Conservation (phyloP, 2,888 invertebrate species). For the Morpho helenor region DNA sequence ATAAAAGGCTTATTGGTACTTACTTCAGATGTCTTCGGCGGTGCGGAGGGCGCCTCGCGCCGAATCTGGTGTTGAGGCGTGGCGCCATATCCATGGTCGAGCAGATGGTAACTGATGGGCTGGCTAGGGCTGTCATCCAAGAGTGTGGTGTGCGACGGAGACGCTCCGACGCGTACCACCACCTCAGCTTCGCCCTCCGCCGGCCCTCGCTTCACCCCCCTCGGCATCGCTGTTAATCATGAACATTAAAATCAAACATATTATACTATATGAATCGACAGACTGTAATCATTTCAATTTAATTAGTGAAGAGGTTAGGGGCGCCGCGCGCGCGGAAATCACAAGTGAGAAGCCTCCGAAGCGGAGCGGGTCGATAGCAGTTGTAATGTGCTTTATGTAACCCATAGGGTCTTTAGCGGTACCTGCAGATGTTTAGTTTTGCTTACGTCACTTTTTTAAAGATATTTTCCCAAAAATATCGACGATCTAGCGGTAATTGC, state of each 20-base stretch:
- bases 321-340: conserved; percentile 75
- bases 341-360: conserved; percentile 64
- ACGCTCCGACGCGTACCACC: conserved; percentile 73
- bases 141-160: conserved; percentile 75
- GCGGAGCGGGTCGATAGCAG: conserved; percentile 69
- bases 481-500: conserved; percentile 62
- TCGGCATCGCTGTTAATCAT: conserved; percentile 76
- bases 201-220: conserved; percentile 79
- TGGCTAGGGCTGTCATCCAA: conserved; percentile 74
- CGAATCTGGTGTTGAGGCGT: conserved; percentile 85
- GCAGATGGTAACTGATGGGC: conserved; percentile 85
- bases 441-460: conserved; percentile 71
- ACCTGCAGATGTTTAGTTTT: conserved; percentile 52
- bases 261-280: conserved; percentile 20
- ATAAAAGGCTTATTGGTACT: conserved; percentile 33
- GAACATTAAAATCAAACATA: conserved; percentile 29
- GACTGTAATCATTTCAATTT: conserved; percentile 60
- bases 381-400: conserved; percentile 46
- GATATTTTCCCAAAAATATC: conserved; percentile 66
- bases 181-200: conserved; percentile 76
- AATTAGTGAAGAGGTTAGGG: conserved; percentile 77
- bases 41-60: conserved; percentile 74
- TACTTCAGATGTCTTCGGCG: conserved; percentile 79
- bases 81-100: conserved; percentile 93
- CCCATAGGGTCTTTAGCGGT: conserved; percentile 40